These are phyloP conservation scores for Crenichthys baileyi DNA, from an alignment of 2,797 vertebrate species.

Conservation along the genomic window DNA sequence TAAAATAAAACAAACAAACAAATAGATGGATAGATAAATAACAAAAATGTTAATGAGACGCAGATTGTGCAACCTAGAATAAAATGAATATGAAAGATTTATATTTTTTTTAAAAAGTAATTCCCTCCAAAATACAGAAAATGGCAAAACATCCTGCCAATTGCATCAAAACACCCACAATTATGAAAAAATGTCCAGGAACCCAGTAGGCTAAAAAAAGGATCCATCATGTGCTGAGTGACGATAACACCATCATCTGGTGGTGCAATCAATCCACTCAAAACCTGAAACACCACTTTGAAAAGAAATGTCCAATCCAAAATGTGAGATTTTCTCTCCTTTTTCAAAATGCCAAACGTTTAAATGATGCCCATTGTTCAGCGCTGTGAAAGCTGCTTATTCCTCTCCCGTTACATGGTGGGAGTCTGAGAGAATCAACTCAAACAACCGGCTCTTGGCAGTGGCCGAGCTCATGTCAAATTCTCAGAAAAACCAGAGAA, in stretches of 20 bases:
- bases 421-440: conserved; percentile 41
- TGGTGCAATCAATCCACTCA: background rate
- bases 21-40: no score
- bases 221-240: conserved; percentile 9
- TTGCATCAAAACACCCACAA: background rate
- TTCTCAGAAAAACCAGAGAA: conserved; percentile 20
- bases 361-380: conserved; percentile 24
- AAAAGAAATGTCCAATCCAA: conserved; percentile 20
- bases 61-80: background rate
- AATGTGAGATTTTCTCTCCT: background rate
- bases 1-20: background rate
- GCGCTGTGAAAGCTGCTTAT: conserved; percentile 35
- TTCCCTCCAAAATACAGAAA: background rate
- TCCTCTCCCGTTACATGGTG: conserved; percentile 30
- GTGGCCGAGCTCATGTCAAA: conserved; percentile 35
- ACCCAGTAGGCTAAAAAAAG: background rate
- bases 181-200: background rate
- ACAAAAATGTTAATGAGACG: background rate
- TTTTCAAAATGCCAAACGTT: conserved; percentile 32
- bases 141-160: background rate
- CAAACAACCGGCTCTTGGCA: conserved; percentile 38
- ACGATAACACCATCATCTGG: conserved; percentile 2
- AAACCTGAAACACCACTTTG: conserved; percentile 11
- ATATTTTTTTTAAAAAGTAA: background rate
- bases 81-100: no score